Conservation (phyloP, 2,113 vertebrate genomes). For the Melanotaenia duboulayi region DNA sequence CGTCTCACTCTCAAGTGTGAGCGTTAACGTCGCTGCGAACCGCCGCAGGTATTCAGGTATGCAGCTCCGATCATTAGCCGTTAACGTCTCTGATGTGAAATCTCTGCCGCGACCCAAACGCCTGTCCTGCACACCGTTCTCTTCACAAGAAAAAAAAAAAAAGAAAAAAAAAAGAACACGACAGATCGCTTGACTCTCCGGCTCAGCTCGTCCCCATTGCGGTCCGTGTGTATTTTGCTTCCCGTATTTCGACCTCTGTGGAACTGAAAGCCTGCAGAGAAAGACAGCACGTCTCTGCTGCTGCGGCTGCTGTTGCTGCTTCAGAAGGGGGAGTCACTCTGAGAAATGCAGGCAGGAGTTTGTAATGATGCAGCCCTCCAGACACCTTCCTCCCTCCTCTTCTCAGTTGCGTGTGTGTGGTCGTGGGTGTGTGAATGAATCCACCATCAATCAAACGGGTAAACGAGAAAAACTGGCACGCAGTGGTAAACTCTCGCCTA, state of each 20-base stretch:
- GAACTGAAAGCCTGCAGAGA: conserved; percentile 37
- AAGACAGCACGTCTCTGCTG: conserved; percentile 36
- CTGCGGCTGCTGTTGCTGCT: conserved; percentile 30
- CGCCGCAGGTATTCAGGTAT: conserved; percentile 73
- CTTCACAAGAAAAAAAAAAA: background rate
- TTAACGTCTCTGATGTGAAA: conserved; percentile 28
- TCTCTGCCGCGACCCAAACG: conserved; percentile 28
- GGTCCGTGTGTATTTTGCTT: conserved; percentile 5
- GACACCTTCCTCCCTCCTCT: conserved; percentile 27
- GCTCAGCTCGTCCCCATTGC: conserved; percentile 63
- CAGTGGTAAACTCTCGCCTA: background rate
- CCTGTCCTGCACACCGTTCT: conserved; percentile 18
- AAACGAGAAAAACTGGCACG: background rate
- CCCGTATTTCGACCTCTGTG: conserved; percentile 8
- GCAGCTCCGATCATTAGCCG: conserved; percentile 23
- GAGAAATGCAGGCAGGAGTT: conserved; percentile 56
- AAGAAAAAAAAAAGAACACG: background rate
- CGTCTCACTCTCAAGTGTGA: conserved; percentile 31
- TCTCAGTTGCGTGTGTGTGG: background rate
- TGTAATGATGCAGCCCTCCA: conserved; percentile 52
- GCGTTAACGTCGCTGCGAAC: conserved; percentile 20
- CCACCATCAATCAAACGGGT: background rate
- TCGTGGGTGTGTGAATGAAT: background rate
- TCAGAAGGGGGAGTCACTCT: conserved; percentile 48
- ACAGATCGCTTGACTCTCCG: conserved; percentile 7